Evolutionary conservation across 2,797 vertebrate species (phyloP), one percentile per base, ranked within the genome.

Genomic region (Chrysocyon brachyurus): DNA sequence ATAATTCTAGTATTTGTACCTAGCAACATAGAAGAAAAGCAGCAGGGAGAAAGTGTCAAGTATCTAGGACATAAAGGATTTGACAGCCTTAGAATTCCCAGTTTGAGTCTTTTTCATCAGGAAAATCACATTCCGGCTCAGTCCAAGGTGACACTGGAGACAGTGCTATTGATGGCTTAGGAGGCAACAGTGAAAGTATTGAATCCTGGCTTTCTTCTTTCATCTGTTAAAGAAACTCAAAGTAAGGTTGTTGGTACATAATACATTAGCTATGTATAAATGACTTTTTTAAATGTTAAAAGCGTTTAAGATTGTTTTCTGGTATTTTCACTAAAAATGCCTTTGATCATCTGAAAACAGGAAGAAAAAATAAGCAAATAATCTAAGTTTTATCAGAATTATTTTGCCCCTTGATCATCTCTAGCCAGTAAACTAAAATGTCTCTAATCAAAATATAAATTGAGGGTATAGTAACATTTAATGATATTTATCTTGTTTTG

Each of bases 151-250:
- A 81, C 79, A 46, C 79, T 28, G 98, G 97, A 17, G 97, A 97
- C 63, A 92, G 64, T 26, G 95, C 70, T 64, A 90, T 22, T 24
- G 98, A 96, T 17, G 98, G 96, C 95, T 92, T 99, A 92, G 99
- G 99, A 98, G 99, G 99, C 99, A 99, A 98, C 63, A 99, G 98
- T 79, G 99, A 99, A 91, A 99, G 99, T 90, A 99, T 99, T 77
- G 99, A 99, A 98, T 99, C 99, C 98, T 98, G 99, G 94, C 98
- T 99, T 98, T 99, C 99, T 95, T 99, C 99, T 99, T 99, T 99
- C 98, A 99, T 99, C 99, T 99, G 98, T 95, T 82, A 95, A 96
- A 98, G 70, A 98, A 93, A 96, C 85, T 52, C 54, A 96, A 81
- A 96, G 90, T 26, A 84, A 95, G 90, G 40, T 52, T 92, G 22